Conservation (phyloP, 2,888 invertebrate genomes). For the Protodeltote pygarga region DNA sequence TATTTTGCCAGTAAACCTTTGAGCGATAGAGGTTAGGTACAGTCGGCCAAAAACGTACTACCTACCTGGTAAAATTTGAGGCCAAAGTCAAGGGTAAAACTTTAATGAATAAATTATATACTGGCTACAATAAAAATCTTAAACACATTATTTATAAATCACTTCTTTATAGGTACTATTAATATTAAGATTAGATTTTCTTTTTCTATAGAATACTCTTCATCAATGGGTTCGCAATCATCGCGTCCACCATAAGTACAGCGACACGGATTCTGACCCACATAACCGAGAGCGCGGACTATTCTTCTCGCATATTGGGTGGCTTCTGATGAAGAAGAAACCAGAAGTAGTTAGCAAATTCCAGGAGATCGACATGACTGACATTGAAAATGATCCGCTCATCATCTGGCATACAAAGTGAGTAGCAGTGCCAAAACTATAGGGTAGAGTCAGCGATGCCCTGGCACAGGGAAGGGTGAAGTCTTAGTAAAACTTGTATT, state of each 20-base stretch:
- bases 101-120: no score
- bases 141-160: no score
- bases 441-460: no score
- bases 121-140: no score
- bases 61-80: no score
- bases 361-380: constrained; percentile 9
- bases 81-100: no score
- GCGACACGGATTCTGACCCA: constrained; percentile 11
- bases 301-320: constrained; percentile 10
- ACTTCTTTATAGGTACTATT: background rate
- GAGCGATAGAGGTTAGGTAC: no score
- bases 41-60: no score
- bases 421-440: constrained; percentile 6
- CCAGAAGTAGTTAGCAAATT: constrained; percentile 4
- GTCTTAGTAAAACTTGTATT: no score
- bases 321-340: constrained; percentile 18
- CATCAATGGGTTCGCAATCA: constrained; percentile 7
- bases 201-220: constrained; percentile 3
- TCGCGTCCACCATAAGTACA: constrained; percentile 12
- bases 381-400: constrained; percentile 11
- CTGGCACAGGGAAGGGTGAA: no score
- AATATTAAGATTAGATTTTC: background rate
- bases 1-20: no score
- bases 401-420: constrained; percentile 6
- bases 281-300: constrained; percentile 9